Evolutionary conservation across 2,888 invertebrate species (phyloP).

Genomic region (Mesodorylaimus sp.): DNA sequence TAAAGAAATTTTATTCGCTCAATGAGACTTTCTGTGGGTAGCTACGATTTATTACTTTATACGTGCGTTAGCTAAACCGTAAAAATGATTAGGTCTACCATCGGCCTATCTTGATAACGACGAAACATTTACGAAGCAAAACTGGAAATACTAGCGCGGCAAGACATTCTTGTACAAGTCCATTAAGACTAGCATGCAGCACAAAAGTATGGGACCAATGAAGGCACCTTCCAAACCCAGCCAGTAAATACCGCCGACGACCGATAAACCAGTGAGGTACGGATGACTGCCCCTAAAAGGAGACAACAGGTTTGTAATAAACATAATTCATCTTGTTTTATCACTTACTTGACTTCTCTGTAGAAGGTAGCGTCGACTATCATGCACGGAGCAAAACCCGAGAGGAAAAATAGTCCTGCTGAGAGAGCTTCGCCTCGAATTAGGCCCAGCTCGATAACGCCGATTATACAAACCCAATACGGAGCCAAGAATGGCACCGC

Average conservation of each 20-base stretch:
- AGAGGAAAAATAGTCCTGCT: constrained; percentile 58
- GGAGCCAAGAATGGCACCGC: constrained; percentile 89
- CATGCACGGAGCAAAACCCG: constrained; percentile 70
- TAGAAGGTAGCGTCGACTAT: constrained; percentile 89
- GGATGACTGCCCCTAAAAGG: constrained; percentile 66
- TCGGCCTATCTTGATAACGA: too few relatives aligned
- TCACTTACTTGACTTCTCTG: constrained; percentile 60
- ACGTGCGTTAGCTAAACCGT: too few relatives aligned
- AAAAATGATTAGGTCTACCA: too few relatives aligned
- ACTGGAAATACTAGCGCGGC: not conserved
- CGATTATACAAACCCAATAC: constrained; percentile 83
- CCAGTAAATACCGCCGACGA: constrained; percentile 94
- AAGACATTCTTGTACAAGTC: constrained; percentile 44
- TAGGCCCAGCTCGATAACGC: constrained; percentile 80
- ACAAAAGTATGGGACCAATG: constrained; percentile 79
- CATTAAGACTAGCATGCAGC: constrained; percentile 76
- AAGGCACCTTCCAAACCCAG: constrained; percentile 90
- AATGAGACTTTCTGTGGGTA: too few relatives aligned
- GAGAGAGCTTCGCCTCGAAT: constrained; percentile 63
- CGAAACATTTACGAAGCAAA: too few relatives aligned
- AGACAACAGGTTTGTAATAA: not conserved
- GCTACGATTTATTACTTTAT: too few relatives aligned
- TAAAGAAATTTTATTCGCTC: too few relatives aligned
- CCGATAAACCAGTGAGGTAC: constrained; percentile 83
- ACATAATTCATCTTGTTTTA: not conserved